A percentile compares a stretch with the other conserved stretches of the same genome.
These are phyloP conservation scores for Clamator glandarius DNA, from an alignment of 2,797 vertebrate genomes.

Conservation along the genomic window DNA sequence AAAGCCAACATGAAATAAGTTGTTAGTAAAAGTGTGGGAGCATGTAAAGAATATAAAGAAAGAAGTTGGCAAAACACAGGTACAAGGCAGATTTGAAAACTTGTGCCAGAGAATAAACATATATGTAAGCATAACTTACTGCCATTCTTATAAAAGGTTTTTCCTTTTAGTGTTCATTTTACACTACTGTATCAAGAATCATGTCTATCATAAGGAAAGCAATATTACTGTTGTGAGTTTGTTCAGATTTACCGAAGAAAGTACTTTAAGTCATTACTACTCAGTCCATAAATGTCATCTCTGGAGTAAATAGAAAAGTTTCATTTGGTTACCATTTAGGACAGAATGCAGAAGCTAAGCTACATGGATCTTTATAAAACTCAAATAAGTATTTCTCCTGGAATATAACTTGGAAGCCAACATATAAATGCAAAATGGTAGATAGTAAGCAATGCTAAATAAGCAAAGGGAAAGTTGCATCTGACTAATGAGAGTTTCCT, in stretches of 20 bases:
- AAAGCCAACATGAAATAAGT: slow-evolving; percentile 4
- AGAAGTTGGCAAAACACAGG: neutral
- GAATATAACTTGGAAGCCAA: neutral
- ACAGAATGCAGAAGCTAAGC: neutral
- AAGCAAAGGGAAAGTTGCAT: neutral
- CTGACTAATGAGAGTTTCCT: neutral
- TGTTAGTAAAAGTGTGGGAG: neutral
- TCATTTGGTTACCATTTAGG: neutral
- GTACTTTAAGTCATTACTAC: neutral
- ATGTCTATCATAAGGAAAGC: neutral
- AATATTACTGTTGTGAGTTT: neutral
- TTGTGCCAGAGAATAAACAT: neutral
- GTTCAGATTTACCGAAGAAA: neutral
- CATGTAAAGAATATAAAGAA: neutral
- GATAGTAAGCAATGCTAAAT: neutral
- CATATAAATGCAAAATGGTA: neutral
- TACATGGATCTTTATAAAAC: neutral
- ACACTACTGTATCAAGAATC: neutral
- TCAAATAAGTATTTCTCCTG: neutral
- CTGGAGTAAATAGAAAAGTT: slow-evolving; percentile 1
- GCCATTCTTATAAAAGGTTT: neutral
- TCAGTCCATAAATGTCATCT: neutral
- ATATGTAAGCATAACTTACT: neutral
- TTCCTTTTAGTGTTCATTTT: neutral
- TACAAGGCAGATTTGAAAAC: neutral